Evolutionary conservation across 2,888 invertebrate genomes (phyloP).

Genomic region (Blera fallax): DNA sequence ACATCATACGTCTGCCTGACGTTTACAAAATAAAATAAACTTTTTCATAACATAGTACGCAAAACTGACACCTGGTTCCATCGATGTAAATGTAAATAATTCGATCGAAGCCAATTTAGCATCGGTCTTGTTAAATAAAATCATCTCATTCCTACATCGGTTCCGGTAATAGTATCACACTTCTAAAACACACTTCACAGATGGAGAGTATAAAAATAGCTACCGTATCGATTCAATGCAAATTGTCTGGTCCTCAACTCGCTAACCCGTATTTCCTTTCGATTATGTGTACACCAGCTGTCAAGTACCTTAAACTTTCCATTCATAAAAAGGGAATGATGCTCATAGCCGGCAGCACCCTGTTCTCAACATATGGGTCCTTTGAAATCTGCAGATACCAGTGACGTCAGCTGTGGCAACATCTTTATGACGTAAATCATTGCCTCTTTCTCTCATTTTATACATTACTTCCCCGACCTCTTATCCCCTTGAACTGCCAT

Average conservation of each 20-base stretch:
- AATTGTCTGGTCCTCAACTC: neutral
- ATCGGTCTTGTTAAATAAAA: no score
- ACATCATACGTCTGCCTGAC: no score
- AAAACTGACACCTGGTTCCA: neutral
- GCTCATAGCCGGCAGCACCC: neutral
- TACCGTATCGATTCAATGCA: neutral
- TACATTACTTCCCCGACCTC: no score
- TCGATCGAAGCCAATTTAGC: no score
- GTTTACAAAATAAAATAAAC: no score
- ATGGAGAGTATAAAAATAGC: neutral
- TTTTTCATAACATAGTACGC: no score
- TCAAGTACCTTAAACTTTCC: neutral
- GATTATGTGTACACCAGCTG: neutral
- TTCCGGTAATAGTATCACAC: no score
- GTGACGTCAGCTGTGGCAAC: conserved; percentile 46
- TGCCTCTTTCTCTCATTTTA: neutral
- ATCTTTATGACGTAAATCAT: conserved; percentile 53
- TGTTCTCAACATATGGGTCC: conserved; percentile 5
- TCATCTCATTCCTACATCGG: no score
- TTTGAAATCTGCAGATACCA: neutral
- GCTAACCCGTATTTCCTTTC: neutral
- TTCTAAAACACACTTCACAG: neutral
- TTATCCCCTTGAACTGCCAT: no score
- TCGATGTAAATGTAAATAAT: neutral
- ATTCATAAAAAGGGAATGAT: conserved; percentile 28